Evolutionary conservation across 2,113 vertebrate species (phyloP).

Genomic region (Leiothrix lutea): DNA sequence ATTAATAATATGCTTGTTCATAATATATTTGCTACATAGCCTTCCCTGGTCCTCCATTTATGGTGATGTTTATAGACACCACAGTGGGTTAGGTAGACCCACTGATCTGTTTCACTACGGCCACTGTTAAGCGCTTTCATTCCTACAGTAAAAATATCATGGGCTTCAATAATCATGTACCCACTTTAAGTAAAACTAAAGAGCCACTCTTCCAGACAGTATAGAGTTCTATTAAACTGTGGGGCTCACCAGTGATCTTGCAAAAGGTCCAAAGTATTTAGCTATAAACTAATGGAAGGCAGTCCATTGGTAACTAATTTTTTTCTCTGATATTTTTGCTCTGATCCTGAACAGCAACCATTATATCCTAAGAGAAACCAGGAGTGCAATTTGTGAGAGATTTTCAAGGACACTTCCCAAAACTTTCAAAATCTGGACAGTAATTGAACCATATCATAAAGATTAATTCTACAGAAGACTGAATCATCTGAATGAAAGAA

Average conservation of each 20-base stretch:
- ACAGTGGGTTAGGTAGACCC: not conserved
- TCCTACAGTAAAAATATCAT: not conserved
- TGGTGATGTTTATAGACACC: not conserved
- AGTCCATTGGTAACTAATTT: not conserved
- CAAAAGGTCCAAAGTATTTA: not conserved
- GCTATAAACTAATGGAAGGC: not conserved
- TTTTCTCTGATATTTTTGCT: not conserved
- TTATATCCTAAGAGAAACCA: not conserved
- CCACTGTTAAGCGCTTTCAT: not conserved
- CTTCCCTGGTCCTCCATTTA: not conserved
- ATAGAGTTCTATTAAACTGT: not conserved
- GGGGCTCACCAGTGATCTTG: not conserved
- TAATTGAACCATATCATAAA: not conserved
- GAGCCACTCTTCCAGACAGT: not conserved
- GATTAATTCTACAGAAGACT: not conserved
- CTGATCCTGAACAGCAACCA: not conserved
- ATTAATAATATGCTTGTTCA: not conserved
- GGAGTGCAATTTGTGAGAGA: not conserved
- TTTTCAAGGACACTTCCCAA: not conserved
- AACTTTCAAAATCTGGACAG: not conserved
- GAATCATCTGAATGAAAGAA: not conserved
- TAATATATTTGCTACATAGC: accelerated
- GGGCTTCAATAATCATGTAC: not conserved
- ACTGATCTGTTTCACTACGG: not conserved
- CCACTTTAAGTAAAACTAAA: not conserved